phyloP scores from a whole-genome alignment of 2,888 invertebrate species.

The Drosophila birchii region DNA sequence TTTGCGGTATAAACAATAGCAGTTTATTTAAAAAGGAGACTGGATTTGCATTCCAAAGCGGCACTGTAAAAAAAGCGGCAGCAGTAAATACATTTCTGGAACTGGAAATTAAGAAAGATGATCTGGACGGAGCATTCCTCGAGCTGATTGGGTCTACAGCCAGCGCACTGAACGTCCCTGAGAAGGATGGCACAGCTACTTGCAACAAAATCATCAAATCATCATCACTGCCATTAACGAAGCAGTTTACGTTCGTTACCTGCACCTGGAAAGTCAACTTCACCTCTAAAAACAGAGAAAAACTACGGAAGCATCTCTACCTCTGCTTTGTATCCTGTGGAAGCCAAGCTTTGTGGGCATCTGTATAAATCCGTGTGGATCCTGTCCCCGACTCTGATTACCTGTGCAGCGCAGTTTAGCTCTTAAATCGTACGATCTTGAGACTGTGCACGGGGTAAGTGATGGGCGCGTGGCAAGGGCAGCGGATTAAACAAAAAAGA shows the following conservation, averaged over 20 bases:
- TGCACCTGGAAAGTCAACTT: not conserved
- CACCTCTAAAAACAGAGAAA: not conserved
- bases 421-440: constrained; percentile 63
- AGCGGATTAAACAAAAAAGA: constrained; percentile 2
- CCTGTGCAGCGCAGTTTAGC: constrained; percentile 59
- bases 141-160: not conserved
- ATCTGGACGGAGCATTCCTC: not conserved
- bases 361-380: constrained; percentile 5
- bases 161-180: not conserved
- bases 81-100: too few relatives aligned
- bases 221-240: not conserved
- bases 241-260: not conserved
- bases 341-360: not conserved
- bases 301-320: not conserved
- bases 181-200: not conserved
- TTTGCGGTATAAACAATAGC: not conserved
- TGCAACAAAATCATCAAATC: not conserved
- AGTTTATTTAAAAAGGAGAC: not conserved
- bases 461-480: constrained; percentile 45
- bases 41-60: not conserved
- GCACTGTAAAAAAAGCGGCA: not conserved
- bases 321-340: not conserved
- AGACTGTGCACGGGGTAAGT: constrained; percentile 69
- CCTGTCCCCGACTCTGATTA: constrained; percentile 17
- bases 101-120: too few relatives aligned